These are phyloP conservation scores for Pyrocephalus nanus DNA, from an alignment of 2,797 vertebrate genomes.

Conservation along the genomic window DNA sequence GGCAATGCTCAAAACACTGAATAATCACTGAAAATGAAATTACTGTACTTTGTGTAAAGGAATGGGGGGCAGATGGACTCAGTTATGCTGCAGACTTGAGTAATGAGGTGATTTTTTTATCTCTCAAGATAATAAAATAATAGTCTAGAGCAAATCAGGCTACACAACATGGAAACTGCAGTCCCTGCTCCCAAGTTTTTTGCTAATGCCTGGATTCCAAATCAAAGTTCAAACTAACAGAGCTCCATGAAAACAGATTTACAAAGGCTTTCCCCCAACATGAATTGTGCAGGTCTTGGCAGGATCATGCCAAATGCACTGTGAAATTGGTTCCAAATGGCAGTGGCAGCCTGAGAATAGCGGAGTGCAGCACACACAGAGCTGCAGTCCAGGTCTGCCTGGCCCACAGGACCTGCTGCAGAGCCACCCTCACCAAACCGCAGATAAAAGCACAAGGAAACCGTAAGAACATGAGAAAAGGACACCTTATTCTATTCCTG, in stretches of 20 bases:
- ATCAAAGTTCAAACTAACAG: background rate
- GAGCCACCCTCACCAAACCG: background rate
- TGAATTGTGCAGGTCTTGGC: background rate
- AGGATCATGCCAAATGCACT: background rate
- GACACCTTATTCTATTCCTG: background rate
- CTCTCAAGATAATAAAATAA: background rate
- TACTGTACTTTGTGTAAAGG: background rate
- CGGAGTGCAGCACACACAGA: rapidly evolving
- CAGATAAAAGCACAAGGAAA: background rate
- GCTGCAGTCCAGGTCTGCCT: background rate
- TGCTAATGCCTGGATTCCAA: background rate
- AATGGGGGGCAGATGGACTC: rapidly evolving
- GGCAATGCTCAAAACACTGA: background rate
- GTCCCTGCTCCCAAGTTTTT: background rate
- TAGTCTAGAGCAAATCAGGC: background rate
- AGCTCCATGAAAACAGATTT: background rate
- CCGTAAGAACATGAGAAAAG: background rate
- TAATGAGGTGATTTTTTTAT: background rate
- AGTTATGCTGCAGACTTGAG: background rate
- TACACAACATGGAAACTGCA: background rate
- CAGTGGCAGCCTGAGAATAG: background rate
- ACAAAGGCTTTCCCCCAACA: background rate
- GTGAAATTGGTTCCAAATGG: rapidly evolving
- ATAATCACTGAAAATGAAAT: background rate
- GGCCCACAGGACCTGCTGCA: background rate